phyloP scores from a whole-genome alignment of 2,888 invertebrate genomes.

The Apamea sordens region DNA sequence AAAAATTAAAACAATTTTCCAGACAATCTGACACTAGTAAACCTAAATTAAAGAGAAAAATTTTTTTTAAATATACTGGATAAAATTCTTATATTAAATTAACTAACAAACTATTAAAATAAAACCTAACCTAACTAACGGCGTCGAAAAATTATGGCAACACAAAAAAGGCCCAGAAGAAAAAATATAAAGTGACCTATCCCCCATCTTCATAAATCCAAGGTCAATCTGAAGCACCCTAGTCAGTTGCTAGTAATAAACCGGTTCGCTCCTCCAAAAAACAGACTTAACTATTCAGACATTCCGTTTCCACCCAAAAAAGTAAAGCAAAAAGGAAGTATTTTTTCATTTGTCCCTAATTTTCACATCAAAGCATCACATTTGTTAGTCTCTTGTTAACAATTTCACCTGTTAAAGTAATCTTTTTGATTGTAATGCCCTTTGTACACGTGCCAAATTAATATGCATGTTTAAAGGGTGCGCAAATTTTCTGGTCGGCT shows the following conservation, averaged over 20 bases:
- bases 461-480: slow-evolving; percentile 23
- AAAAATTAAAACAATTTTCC: too few relatives aligned
- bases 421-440: slow-evolving; percentile 46
- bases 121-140: neutral
- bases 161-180: neutral
- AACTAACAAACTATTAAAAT: too few relatives aligned
- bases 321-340: slow-evolving; percentile 6
- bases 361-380: slow-evolving; percentile 47
- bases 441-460: slow-evolving; percentile 41
- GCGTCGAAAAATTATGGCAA: neutral
- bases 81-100: too few relatives aligned
- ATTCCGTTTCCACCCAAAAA: slow-evolving; percentile 31
- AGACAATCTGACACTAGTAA: too few relatives aligned
- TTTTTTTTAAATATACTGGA: too few relatives aligned
- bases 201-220: slow-evolving; percentile 24
- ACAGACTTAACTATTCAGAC: slow-evolving; percentile 62
- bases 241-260: slow-evolving; percentile 68
- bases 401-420: slow-evolving; percentile 28
- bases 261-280: slow-evolving; percentile 63
- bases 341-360: slow-evolving; percentile 37
- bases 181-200: neutral
- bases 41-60: too few relatives aligned
- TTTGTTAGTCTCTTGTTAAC: neutral
- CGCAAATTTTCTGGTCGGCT: neutral
- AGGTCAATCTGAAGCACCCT: slow-evolving; percentile 27